Evolutionary conservation across 2,113 vertebrate genomes (phyloP).

Genomic region (Erythrocebus patas): DNA sequence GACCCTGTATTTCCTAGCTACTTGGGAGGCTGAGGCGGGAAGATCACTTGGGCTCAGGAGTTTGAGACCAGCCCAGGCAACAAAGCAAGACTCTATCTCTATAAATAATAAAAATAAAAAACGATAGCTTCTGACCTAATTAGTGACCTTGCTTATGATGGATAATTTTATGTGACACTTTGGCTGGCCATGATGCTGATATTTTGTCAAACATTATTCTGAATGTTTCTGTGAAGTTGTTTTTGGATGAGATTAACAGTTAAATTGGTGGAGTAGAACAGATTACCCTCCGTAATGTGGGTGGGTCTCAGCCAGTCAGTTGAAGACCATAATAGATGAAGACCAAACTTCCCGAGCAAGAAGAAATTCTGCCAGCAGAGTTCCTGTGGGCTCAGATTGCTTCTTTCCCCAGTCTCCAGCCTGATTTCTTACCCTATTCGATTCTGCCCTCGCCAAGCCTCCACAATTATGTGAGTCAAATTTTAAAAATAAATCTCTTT

Average conservation of each 20-base stretch:
- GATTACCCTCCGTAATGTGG: neutral
- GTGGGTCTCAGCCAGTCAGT: neutral
- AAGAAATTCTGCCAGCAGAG: neutral
- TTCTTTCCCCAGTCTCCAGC: neutral
- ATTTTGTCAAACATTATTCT: neutral
- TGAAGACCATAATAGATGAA: neutral
- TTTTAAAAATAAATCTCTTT: neutral
- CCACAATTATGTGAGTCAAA: neutral
- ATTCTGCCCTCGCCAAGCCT: neutral
- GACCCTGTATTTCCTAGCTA: too few species aligned
- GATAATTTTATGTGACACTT: neutral
- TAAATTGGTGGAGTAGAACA: neutral
- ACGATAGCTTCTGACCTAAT: neutral
- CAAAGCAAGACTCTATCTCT: too few species aligned
- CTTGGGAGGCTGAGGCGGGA: too few species aligned
- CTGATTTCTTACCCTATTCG: neutral
- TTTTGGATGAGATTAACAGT: neutral
- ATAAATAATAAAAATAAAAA: neutral
- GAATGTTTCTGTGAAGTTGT: neutral
- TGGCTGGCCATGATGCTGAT: neutral
- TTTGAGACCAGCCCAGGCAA: too few species aligned
- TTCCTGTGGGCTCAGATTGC: neutral
- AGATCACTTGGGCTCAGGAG: too few species aligned
- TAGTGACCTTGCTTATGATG: neutral
- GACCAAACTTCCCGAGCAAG: neutral